Evolutionary conservation across 2,113 vertebrate genomes (phyloP), one percentile per base, ranked within the genome.

Genomic region (Patagioenas fasciata): DNA sequence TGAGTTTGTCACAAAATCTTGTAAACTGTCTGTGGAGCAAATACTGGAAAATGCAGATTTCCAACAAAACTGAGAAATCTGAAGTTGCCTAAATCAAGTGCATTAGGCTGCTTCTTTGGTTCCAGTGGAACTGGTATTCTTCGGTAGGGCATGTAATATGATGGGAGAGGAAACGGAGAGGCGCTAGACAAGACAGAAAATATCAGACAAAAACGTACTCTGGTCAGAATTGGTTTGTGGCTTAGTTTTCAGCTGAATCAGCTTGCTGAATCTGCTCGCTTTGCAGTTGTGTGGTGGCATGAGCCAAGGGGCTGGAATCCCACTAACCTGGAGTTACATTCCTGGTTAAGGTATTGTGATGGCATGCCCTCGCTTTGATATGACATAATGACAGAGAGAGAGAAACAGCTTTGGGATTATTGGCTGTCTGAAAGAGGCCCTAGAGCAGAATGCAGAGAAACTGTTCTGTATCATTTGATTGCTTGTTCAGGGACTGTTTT

Each of bases 181-280:
- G 36, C 15, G 11, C 10, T 57, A 24, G 40, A 20, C 18, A 24
- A 56, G 51, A 26, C 0, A 36, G 17, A 44, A 85, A 54, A 36
- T 34, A 11, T 36, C 42, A 71, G 26, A 31, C 18, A 66, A 65
- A 61, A 42, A 29, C 12, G 32, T 57, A 60, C 6, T 42, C 38
- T 0, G 0, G 17, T 65, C 73, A n/a, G 1, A 73, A 53, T 70
- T 0, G 1, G 23, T 61, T 42, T 70, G 50, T 60, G 72, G 80
- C 48, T 81, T 84, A 50, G 34, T 87, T 91, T 70, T 73, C 69
- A 80, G 64, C 84, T 80, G 77, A 67, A 47, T 85, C 51, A 24
- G 40, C 44, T 81, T 61, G 50, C 34, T 85, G 65, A 67, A 25
- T 83, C 44, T 72, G 58, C 67, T 89, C 6, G 2, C 77, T 80